Percentiles rank a stretch among this genome's conserved stretches.
Evolutionary conservation across 2,113 vertebrate species (phyloP).

Genomic region (Suncus etruscus): DNA sequence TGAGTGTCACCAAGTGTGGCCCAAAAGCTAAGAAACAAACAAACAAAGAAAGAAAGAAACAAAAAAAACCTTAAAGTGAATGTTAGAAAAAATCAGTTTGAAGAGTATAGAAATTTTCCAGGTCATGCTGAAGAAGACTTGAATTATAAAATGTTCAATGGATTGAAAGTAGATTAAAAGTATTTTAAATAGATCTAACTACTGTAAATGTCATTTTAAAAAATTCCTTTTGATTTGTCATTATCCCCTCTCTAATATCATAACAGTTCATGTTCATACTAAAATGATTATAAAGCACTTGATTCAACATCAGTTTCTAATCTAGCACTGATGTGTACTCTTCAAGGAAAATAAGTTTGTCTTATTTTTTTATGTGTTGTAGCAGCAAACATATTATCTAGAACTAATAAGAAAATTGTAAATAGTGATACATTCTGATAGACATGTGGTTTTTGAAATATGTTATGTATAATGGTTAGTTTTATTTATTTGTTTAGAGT

Average conservation of each 20-base stretch:
- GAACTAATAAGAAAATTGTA: neutral
- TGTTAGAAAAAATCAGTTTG: no score
- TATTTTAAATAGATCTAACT: neutral
- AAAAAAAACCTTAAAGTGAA: neutral
- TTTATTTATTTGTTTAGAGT: neutral
- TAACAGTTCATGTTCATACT: neutral
- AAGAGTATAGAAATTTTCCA: neutral
- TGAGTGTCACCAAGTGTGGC: no score
- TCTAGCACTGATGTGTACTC: neutral
- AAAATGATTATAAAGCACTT: neutral
- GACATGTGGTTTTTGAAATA: neutral
- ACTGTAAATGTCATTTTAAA: neutral
- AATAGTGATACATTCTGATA: neutral
- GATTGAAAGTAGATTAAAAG: neutral
- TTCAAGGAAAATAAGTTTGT: neutral
- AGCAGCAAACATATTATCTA: constrained; percentile 13
- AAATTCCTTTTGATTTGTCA: neutral
- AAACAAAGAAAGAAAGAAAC: no score
- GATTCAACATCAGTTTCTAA: neutral
- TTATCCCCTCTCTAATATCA: neutral
- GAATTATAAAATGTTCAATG: neutral
- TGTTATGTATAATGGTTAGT: neutral
- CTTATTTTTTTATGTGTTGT: neutral
- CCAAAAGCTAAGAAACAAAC: no score
- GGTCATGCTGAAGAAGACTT: neutral